Conservation (phyloP, 2,888 invertebrate species). For the Cinara cedri region DNA sequence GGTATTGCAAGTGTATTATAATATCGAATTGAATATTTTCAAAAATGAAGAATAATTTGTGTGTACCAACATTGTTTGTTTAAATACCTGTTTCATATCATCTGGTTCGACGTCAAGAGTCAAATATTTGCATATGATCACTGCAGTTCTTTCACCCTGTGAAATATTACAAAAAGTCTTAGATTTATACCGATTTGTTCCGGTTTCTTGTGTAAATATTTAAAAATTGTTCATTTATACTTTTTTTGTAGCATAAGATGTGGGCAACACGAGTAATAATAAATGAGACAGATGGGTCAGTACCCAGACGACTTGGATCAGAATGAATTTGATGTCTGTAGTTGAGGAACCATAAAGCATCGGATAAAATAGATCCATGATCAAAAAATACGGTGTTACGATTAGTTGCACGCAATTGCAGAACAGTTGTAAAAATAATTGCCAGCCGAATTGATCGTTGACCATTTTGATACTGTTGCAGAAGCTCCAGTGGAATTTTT, state of each 20-base stretch:
- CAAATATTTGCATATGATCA: conserved; percentile 59
- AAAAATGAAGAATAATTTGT: neutral
- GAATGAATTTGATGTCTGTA: conserved; percentile 58
- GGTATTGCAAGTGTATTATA: too few species aligned
- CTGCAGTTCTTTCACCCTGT: conserved; percentile 52
- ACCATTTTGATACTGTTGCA: conserved; percentile 57
- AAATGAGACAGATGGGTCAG: conserved; percentile 58
- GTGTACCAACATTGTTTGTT: too few species aligned
- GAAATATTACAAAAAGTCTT: too few species aligned
- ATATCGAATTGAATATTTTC: too few species aligned
- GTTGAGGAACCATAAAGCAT: conserved; percentile 51
- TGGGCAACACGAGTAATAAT: conserved; percentile 58
- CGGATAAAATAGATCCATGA: conserved; percentile 59
- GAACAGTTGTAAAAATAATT: conserved; percentile 58
- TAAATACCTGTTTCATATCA: conserved; percentile 58
- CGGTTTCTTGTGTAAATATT: neutral
- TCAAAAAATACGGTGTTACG: conserved; percentile 60
- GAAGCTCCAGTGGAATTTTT: conserved; percentile 57
- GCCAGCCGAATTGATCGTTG: conserved; percentile 58
- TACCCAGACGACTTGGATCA: conserved; percentile 59
- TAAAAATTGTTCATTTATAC: conserved; percentile 17
- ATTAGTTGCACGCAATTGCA: conserved; percentile 59
- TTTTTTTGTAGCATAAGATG: conserved; percentile 55
- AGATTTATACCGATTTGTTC: neutral
- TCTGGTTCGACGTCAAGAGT: conserved; percentile 53